Percentiles rank a stretch among this genome's conserved stretches.
phyloP scores from a whole-genome alignment of 2,113 vertebrate genomes.

The Rhinolophus sinicus region DNA sequence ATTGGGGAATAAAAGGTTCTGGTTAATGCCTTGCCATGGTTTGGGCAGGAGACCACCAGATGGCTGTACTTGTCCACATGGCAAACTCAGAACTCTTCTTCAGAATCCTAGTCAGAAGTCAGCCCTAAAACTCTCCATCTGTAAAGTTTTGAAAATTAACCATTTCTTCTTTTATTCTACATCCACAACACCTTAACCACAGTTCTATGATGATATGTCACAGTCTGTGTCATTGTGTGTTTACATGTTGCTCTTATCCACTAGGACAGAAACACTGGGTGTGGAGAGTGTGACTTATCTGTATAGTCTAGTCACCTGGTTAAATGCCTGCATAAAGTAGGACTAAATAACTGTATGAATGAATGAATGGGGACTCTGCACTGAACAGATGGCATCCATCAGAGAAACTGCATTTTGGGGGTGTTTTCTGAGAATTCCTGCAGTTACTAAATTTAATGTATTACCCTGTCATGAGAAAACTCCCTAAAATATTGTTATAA shows the following conservation, averaged over 20 bases:
- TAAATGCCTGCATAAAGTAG: not conserved
- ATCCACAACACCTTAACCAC: not conserved
- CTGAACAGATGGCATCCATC: not conserved
- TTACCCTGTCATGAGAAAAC: not conserved
- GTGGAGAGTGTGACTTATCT: not conserved
- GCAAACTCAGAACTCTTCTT: not conserved
- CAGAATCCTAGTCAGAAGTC: not conserved
- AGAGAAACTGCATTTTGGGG: not conserved
- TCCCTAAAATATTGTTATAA: not conserved
- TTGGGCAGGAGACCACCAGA: not conserved
- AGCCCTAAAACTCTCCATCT: not conserved
- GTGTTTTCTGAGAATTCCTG: not conserved
- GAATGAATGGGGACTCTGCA: not conserved
- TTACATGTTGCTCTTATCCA: not conserved
- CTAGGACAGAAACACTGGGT: not conserved
- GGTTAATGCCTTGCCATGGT: not conserved
- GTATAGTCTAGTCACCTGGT: not conserved
- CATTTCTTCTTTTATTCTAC: not conserved
- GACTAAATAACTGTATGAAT: not conserved
- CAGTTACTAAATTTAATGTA: slow-evolving; percentile 7
- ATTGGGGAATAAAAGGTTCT: not conserved
- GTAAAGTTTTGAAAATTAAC: not conserved
- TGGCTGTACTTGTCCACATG: not conserved
- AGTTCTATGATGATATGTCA: not conserved
- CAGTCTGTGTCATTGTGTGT: not conserved